phyloP scores from a whole-genome alignment of 2,113 vertebrate genomes.

The Galemys pyrenaicus region DNA sequence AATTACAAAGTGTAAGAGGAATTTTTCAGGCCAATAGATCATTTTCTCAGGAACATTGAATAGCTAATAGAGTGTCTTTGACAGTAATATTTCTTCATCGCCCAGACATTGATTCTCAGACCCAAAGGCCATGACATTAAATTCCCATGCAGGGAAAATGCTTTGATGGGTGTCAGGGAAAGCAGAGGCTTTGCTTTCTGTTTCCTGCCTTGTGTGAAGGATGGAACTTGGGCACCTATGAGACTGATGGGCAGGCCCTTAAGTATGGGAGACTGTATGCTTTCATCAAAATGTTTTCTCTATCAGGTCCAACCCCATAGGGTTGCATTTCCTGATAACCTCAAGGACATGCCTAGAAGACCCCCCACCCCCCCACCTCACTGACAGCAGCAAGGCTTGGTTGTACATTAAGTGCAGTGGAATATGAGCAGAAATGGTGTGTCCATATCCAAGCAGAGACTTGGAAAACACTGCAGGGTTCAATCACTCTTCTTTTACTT shows the following conservation, averaged over 20 bases:
- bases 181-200: not conserved
- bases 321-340: not conserved
- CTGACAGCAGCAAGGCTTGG: not conserved
- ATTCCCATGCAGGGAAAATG: not conserved
- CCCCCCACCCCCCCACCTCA: not conserved
- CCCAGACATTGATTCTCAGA: not conserved
- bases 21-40: not conserved
- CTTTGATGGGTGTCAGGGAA: not conserved
- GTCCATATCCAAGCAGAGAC: not conserved
- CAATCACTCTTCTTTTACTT: not conserved
- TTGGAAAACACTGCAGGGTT: not conserved
- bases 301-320: not conserved
- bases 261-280: too few relatives aligned
- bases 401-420: not conserved
- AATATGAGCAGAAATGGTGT: not conserved
- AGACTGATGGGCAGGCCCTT: not conserved
- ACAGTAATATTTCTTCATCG: not conserved
- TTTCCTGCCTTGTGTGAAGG: not conserved
- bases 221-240: not conserved
- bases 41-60: not conserved
- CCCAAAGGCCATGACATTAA: not conserved
- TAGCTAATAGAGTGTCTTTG: slow-evolving; percentile 4
- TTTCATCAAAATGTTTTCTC: not conserved
- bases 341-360: fast-evolving
- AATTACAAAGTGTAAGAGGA: not conserved